A percentile compares a stretch with the other conserved stretches of the same genome.
Conservation (phyloP, 2,888 invertebrate genomes). For the Teleiodes luculella region DNA sequence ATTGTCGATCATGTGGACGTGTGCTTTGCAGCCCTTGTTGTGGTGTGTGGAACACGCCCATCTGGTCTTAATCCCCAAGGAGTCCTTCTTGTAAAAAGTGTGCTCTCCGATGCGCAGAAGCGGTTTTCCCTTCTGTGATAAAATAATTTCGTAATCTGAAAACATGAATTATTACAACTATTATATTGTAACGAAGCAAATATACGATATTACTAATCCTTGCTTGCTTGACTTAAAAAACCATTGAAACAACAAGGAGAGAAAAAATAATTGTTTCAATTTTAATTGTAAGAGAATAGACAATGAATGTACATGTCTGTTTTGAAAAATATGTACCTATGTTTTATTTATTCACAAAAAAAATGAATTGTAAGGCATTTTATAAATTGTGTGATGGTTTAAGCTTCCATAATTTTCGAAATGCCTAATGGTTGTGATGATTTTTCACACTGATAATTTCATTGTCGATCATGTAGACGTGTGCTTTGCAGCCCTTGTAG, state of each 20-base stretch:
- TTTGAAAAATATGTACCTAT: no score
- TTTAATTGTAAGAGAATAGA: no score
- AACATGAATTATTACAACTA: background rate
- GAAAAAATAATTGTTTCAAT: no score
- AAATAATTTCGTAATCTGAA: background rate
- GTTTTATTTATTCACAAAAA: no score
- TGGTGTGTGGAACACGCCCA: background rate
- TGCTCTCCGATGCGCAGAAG: background rate
- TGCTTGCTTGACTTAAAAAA: no score
- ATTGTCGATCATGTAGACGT: conserved; percentile 26
- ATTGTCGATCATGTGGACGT: conserved; percentile 26
- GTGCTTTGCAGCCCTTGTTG: conserved; percentile 30
- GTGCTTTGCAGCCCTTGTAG: conserved; percentile 29
- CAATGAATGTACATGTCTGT: no score
- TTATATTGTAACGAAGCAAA: no score
- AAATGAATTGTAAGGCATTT: no score
- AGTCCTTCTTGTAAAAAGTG: background rate
- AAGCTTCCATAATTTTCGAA: no score
- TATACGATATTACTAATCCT: no score
- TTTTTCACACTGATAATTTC: conserved; percentile 23
- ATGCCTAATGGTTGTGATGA: conserved; percentile 27
- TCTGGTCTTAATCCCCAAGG: background rate
- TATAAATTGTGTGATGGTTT: no score
- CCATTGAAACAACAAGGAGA: no score
- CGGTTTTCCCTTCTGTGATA: background rate